These are phyloP conservation scores for Anthonomus grandis DNA, from an alignment of 1,140 invertebrate genomes.

Conservation along the genomic window DNA sequence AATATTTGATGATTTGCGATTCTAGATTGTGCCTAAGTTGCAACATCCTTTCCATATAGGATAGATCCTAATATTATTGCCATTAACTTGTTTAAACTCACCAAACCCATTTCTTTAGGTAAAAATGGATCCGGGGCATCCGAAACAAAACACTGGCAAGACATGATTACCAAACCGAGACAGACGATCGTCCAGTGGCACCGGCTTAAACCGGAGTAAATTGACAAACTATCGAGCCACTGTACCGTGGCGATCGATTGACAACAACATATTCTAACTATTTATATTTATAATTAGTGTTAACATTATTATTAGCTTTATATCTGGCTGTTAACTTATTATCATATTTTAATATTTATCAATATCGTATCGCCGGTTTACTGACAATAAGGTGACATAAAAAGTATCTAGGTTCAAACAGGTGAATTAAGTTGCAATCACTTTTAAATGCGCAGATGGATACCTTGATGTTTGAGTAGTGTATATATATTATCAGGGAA, in stretches of 20 bases:
- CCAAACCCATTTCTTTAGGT: slow-evolving; percentile 56
- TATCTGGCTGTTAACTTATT: background rate
- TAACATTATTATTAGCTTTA: slow-evolving; percentile 1
- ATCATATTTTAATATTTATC: slow-evolving; percentile 6
- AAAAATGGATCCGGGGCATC: slow-evolving; percentile 88
- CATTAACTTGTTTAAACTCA: background rate
- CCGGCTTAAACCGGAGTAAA: slow-evolving; percentile 79
- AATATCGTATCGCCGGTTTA: background rate
- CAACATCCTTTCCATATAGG: background rate
- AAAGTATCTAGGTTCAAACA: too few species aligned
- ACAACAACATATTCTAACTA: slow-evolving; percentile 14
- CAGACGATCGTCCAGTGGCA: slow-evolving; percentile 93
- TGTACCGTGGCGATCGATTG: too few species aligned
- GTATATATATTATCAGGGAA: too few species aligned
- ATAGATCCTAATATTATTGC: slow-evolving; percentile 1
- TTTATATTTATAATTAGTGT: slow-evolving; percentile 4
- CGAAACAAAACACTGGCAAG: slow-evolving; percentile 92
- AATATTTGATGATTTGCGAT: too few species aligned
- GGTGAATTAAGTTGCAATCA: too few species aligned
- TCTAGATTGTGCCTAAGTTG: too few species aligned
- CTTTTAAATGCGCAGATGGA: too few species aligned
- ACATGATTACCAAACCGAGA: slow-evolving; percentile 93
- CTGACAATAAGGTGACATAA: background rate
- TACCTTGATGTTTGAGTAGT: too few species aligned
- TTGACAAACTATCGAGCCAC: slow-evolving; percentile 1